Base-by-base conservation (phyloP, 2,888 invertebrate genomes). In the Patella depressa region DNA sequence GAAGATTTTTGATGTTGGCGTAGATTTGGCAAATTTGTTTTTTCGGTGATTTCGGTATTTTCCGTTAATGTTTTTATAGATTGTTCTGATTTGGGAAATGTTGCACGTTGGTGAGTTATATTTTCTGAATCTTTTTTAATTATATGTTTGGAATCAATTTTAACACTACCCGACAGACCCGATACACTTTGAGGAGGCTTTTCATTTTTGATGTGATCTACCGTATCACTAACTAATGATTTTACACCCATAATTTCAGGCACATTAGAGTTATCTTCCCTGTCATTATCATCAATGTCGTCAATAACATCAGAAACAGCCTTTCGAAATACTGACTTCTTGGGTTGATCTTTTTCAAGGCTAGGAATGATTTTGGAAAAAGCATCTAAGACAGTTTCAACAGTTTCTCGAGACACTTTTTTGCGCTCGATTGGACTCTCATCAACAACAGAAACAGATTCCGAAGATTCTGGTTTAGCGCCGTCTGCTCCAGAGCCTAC, bases 351-450 rank as follows among this genome's bases (percentile, higher is more conserved):
- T 19, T 73, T 74, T 3, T 53, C 34, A 12, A 75, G 78, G 2
- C 34, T 53, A 11, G 53, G 24, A 14, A 72, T n/a, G 79, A 81
- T 79, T 12, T 57, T 34, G 12, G 74, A 70, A 70, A 83, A 75
- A 2, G 78, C 77, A 29, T 45, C 69, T 15, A 74, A 14, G 0
- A 78, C 78, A 29, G 53, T 78, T 19, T 78, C 78, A 12, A 78
- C 78, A n/a, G 80, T 74, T 34, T 75, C 71, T 19, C 79, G 45
- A 17, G 74, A 75, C 53, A 81, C 71, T 24, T 77, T 72, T 9
- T 78, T 71, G 1, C 84, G 81, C 29, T 82, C 79, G 53, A 83
- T 80, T 34, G 79, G 79, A 19, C 81, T 81, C 70, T 83, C 81
- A 19, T 34, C 19, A 54, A 75, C 77, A 19, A 54, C 24, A 5